Base-by-base conservation (phyloP, 2,888 invertebrate genomes). In the Aquatica leii region DNA sequence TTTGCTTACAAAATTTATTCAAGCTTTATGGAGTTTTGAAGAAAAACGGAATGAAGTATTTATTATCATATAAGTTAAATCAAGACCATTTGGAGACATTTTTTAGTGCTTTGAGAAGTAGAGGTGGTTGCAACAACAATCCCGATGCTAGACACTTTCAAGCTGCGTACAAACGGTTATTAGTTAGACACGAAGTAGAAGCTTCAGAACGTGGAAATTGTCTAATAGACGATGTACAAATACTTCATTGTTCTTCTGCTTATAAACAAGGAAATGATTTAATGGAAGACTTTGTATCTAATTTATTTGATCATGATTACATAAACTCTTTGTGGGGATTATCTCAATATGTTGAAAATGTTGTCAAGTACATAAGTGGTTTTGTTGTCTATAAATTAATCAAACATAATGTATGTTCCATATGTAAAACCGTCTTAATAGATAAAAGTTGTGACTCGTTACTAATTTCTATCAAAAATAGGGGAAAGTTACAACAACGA, bases 191-290 rank as follows among this genome's bases (percentile, higher is more conserved):
- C 15, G 14, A 41, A 41, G 15, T 41, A 14, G 15, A 15, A 14
- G 41, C 14, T 41, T 41, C 41, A 15, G n/a, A n/a, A n/a, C n/a
- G 41, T 12, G 41, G 41, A 41, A 41, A 41, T 41, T 41, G 41
- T 41, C n/a, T 41, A 5, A 14, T 41, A 18, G 31, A 52, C 1
- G 62, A 54, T 34, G 72, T 74, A 78, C 15, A 77, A 66, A 41
- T 41, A 14, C 41, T 41, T 14, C 14, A 41, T 12, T 6, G 8
- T 12, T 6, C 4, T 24, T 24, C 24, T 4, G 24, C 6, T 24
- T 24, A 2, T 24, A 24, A 24, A 24, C 2, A 24, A 24, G 6
- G 4, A 24, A 24, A 2, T 24, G 24, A 24, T 24, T 24, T 24
- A 4, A 24, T 24, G 24, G 24, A 24, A 6, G 24, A 24, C 6